Base-by-base conservation (phyloP, 2,888 invertebrate genomes). In the Biston stratarius region DNA sequence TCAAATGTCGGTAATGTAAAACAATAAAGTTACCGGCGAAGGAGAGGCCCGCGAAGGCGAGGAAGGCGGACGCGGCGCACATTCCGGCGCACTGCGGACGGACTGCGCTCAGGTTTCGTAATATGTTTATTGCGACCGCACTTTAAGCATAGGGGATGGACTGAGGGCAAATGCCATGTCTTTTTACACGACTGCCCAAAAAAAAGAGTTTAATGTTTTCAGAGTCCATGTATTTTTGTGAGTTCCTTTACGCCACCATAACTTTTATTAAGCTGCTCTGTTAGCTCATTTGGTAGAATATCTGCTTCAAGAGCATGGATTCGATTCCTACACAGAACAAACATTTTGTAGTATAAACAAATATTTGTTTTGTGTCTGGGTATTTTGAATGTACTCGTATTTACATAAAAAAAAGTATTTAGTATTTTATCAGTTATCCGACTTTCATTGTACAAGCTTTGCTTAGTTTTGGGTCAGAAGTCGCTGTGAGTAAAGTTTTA, bases 21-120 rank as follows among this genome's bases (percentile, higher is more conserved):
- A 36, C 40, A 45, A 40, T 34, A 34, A 12, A 51, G 86, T 89
- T 67, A 90, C 89, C 87, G 76, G 83, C 80, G 51, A 76, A 69
- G 62, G 69, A 71, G 64, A 77, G 68, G 67, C 80, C 70, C 64
- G 72, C 70, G 64, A 73, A 65, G 64, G 69, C 59, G 56, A 67
- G 48, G 11, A 61, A 59, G 55, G 64, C 70, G 72, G 69, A 70
- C 61, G 61, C 64, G 52, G 55, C 42, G 49, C 48, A 57, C 74
- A 74, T 75, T 70, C 68, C 72, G 69, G 51, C 33, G 47, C 6
- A 38, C 61, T 61, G 53, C 42, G 61, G 55, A 58, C 57, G 60
- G 48, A 57, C 61, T 56, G 52, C 33, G 38, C 70, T 72, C 69
- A 45, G 58, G 65, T 78, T 76, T 77, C 74, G 77, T 79, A 79